phyloP scores from a whole-genome alignment of 2,888 invertebrate genomes.

The Lutraria lutraria region DNA sequence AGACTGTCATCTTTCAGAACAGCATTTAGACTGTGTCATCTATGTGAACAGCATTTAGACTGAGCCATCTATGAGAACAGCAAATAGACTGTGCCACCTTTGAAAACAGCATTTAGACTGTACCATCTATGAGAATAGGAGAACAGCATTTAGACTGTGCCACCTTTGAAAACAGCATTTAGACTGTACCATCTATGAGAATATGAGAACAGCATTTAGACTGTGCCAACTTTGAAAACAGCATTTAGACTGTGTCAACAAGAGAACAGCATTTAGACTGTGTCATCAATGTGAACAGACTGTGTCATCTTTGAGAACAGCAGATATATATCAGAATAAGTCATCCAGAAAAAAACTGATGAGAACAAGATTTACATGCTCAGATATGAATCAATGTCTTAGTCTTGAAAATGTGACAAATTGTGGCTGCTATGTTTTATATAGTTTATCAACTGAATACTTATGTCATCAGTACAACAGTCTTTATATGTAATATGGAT shows the following conservation, averaged over 20 bases:
- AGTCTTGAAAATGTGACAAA: not conserved
- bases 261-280: not conserved
- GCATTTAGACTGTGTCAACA: not conserved
- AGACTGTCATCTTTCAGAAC: not conserved
- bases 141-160: not conserved
- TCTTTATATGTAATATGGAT: slow-evolving; percentile 8
- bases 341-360: not conserved
- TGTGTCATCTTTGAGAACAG: not conserved
- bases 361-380: not conserved
- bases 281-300: not conserved
- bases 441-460: not conserved
- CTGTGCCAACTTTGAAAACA: not conserved
- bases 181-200: not conserved
- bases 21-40: not conserved
- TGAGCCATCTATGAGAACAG: not conserved
- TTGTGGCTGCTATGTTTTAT: not conserved
- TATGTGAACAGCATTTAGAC: not conserved
- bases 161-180: not conserved
- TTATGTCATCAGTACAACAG: not conserved
- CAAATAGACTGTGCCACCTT: not conserved
- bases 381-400: not conserved
- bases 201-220: slow-evolving; percentile 12
- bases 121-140: not conserved
- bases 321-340: too few species aligned
- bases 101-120: not conserved